Evolutionary conservation across 2,888 invertebrate genomes (phyloP), one percentile per base, ranked within the genome.

Genomic region (Lepidonotus clava): DNA sequence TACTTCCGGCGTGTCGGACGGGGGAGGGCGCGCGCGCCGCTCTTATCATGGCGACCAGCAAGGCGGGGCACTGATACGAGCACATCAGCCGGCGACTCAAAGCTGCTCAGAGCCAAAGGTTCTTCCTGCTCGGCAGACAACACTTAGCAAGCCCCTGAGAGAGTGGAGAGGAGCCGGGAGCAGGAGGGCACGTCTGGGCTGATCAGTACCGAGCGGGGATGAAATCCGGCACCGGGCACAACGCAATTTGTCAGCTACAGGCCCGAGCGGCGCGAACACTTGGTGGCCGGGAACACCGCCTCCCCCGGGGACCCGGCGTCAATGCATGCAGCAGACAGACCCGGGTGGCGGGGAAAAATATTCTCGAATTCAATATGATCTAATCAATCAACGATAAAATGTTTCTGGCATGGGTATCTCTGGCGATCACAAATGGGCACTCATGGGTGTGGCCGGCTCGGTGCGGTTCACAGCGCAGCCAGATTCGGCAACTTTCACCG

Each of bases 101-200:
- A 61, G 61, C 61, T n/a, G 61, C 61, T 61, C 61, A 61, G 61
- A 61, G 61, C 61, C 61, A 61, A 61, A 61, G 61, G 61, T 61
- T 61, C 61, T 61, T 61, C 61, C 61, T 61, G 61, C 4, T 24
- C 61, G 11, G n/a, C 61, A 61, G 61, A 61, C 61, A 61, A 61
- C 61, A 61, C 61, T 61, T 61, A 61, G 28, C 61, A 32, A 61
- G 61, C 61, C 11, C 28, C 61, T 28, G 28, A 61, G 28, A 32
- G 61, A 11, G 28, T 61, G 28, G 4, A 61, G 61, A 61, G 61
- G 61, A 61, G 61, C 61, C 61, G 28, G 24, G 11, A 61, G 61
- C 61, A 11, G 28, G 28, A 24, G 24, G 28, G 61, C 61, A 61
- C 28, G 61, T 32, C 28, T 61, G 61, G 61, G 28, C 24, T 28